Percentiles rank a stretch among this genome's conserved stretches.
These are phyloP conservation scores for Zaprionus capensis DNA, from an alignment of 1,140 invertebrate species.

Conservation along the genomic window DNA sequence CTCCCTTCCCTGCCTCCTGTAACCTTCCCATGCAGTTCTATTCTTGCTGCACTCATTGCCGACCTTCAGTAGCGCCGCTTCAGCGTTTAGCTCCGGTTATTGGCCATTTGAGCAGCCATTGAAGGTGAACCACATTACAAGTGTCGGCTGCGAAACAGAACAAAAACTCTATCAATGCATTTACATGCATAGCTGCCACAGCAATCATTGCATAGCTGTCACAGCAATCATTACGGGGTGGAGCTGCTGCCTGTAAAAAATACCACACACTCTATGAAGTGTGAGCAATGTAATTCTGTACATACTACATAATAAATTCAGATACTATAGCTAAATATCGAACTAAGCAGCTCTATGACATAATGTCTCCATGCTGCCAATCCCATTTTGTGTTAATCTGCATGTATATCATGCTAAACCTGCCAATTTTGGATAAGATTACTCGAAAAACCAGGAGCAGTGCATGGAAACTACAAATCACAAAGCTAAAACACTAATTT, in stretches of 20 bases:
- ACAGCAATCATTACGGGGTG: slow-evolving; percentile 1
- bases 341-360: background rate
- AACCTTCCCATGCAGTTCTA: slow-evolving; percentile 5
- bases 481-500: background rate
- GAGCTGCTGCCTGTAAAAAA: background rate
- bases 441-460: background rate
- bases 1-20: background rate
- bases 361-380: background rate
- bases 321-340: background rate
- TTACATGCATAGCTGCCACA: slow-evolving; percentile 2
- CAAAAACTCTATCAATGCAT: slow-evolving; percentile 36
- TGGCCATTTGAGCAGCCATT: slow-evolving; percentile 55
- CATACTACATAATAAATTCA: background rate
- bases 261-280: background rate
- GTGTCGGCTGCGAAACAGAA: slow-evolving; percentile 26
- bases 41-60: slow-evolving; percentile 41
- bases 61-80: slow-evolving; percentile 47
- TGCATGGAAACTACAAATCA: background rate
- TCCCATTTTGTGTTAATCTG: background rate
- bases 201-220: background rate
- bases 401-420: background rate
- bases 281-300: background rate
- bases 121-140: slow-evolving; percentile 68
- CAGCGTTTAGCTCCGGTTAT: slow-evolving; percentile 58
- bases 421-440: background rate